Conservation (phyloP, 2,113 vertebrate genomes). For the Cyanistes caeruleus region DNA sequence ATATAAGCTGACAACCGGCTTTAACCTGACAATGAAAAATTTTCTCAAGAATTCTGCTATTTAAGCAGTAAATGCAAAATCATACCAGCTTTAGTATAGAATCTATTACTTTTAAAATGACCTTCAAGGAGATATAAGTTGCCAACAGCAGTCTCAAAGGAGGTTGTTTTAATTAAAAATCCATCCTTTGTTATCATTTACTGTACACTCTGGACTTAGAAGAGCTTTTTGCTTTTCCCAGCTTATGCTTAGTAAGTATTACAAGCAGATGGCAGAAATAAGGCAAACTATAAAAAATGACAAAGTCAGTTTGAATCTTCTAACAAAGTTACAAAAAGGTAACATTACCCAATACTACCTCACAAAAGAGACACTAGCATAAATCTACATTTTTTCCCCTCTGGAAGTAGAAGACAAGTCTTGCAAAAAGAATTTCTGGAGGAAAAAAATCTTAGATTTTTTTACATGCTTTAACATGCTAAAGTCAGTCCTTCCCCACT, state of each 20-base stretch:
- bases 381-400: background rate
- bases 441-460: background rate
- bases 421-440: background rate
- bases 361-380: background rate
- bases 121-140: background rate
- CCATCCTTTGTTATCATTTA: background rate
- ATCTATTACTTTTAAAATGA: background rate
- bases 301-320: background rate
- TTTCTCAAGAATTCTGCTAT: background rate
- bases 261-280: background rate
- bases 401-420: background rate
- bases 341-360: background rate
- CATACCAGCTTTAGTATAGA: background rate
- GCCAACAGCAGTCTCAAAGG: conserved; percentile 11
- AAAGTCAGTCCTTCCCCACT: background rate
- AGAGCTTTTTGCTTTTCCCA: background rate
- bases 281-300: background rate
- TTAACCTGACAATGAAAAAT: background rate
- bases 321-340: background rate
- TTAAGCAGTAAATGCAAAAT: background rate
- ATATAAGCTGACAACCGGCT: background rate
- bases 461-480: background rate
- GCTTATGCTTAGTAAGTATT: background rate
- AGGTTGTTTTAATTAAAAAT: conserved; percentile 33
- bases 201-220: background rate